phyloP scores from a whole-genome alignment of 1,140 invertebrate genomes.

The Drosophila miranda region DNA sequence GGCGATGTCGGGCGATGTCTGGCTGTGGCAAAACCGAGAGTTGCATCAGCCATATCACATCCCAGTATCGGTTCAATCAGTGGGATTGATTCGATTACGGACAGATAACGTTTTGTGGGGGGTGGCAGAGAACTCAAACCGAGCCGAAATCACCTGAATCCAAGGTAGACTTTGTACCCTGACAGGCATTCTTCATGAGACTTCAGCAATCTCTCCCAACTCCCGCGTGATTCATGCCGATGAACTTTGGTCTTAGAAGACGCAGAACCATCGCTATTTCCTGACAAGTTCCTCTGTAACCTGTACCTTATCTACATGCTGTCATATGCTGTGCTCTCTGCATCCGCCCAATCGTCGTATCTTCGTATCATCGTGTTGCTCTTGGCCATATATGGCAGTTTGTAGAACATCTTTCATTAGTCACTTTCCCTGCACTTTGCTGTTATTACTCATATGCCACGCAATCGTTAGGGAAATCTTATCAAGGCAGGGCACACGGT shows the following conservation, averaged over 20 bases:
- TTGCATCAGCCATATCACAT: conserved; percentile 68
- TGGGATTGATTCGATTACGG: conserved; percentile 14
- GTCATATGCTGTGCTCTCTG: conserved; percentile 3
- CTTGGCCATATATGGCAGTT: conserved; percentile 8
- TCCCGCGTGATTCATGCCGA: conserved; percentile 23
- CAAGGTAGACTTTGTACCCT: conserved; percentile 28
- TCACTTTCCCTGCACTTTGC: conserved; percentile 19
- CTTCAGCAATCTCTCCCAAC: neutral
- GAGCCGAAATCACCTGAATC: conserved; percentile 2
- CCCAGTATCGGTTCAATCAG: conserved; percentile 13
- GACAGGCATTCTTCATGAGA: conserved; percentile 27
- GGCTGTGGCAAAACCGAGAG: conserved; percentile 13
- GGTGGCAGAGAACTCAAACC: neutral
- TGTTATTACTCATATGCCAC: conserved; percentile 71
- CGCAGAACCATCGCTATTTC: conserved; percentile 4
- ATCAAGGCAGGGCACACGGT: conserved; percentile 4
- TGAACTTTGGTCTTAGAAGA: conserved; percentile 17
- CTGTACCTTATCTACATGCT: conserved; percentile 1
- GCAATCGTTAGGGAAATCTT: conserved; percentile 49
- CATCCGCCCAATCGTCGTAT: conserved; percentile 10
- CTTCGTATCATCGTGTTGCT: neutral
- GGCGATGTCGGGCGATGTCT: too few species aligned
- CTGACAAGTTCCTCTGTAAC: neutral
- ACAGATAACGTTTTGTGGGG: conserved; percentile 19
- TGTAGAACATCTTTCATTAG: conserved; percentile 22